These are phyloP conservation scores for Drosophila conformis DNA, from an alignment of 2,888 invertebrate species.

Conservation along the genomic window DNA sequence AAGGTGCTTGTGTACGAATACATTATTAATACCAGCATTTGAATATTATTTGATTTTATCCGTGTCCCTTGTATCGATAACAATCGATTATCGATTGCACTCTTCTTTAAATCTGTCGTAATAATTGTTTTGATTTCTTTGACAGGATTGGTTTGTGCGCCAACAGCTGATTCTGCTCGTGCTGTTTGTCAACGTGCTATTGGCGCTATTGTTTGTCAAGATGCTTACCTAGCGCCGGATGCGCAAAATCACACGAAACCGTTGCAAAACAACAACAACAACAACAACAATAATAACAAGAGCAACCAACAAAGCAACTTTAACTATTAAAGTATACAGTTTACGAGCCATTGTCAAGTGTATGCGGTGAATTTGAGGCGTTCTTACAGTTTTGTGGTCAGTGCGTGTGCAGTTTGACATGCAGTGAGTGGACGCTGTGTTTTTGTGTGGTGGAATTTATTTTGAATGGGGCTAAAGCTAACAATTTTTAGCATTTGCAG, in stretches of 20 bases:
- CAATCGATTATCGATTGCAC: background rate
- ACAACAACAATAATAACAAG: constrained; percentile 4
- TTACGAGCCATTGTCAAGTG: constrained; percentile 20
- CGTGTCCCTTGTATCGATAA: background rate
- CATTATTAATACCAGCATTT: background rate
- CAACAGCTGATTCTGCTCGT: constrained; percentile 97
- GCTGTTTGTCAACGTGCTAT: constrained; percentile 96
- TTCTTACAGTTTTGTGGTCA: constrained; percentile 21
- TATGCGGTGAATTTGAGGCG: constrained; percentile 17
- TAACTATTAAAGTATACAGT: constrained; percentile 21
- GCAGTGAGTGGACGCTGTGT: constrained; percentile 10
- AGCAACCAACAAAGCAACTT: background rate
- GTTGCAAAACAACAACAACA: constrained; percentile 29
- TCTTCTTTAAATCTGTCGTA: background rate
- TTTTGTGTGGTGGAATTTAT: constrained; percentile 43
- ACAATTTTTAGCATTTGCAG: constrained; percentile 80
- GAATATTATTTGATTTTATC: background rate
- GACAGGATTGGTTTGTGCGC: constrained; percentile 97
- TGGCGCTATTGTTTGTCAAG: constrained; percentile 98
- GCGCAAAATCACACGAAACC: constrained; percentile 50
- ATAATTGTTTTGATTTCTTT: background rate
- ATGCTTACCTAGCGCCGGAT: constrained; percentile 93
- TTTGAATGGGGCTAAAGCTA: constrained; percentile 55
- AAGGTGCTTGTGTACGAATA: no score
- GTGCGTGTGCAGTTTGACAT: constrained; percentile 2